phyloP scores from a whole-genome alignment of 2,113 vertebrate species.

The Sceloporus undulatus region DNA sequence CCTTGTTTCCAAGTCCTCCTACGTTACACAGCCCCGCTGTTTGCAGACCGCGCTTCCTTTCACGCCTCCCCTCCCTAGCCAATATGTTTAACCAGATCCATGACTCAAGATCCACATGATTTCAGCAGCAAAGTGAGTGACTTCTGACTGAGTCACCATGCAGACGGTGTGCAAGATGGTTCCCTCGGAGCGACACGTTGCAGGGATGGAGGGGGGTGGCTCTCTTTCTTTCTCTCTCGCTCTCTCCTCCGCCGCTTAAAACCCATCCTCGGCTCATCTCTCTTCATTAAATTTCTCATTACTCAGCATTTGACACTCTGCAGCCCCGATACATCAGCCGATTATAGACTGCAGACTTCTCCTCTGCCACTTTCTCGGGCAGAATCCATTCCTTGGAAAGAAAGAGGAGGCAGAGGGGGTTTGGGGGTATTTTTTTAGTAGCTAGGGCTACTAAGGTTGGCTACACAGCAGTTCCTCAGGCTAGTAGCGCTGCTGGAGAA shows the following conservation, averaged over 20 bases:
- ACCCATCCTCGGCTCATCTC: slow-evolving; percentile 13
- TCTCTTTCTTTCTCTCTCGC: not conserved
- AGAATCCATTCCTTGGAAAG: not conserved
- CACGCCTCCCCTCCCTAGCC: not conserved
- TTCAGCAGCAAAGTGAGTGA: slow-evolving; percentile 12
- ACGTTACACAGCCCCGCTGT: too few relatives aligned
- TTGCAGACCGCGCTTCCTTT: too few relatives aligned
- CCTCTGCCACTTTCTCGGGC: rapidly evolving
- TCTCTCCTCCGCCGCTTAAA: not conserved
- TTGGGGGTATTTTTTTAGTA: too few relatives aligned
- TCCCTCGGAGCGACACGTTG: too few relatives aligned
- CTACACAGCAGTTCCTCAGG: too few relatives aligned
- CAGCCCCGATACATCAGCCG: not conserved
- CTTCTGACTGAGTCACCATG: not conserved
- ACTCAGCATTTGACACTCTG: not conserved
- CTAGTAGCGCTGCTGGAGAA: not conserved
- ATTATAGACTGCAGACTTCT: not conserved
- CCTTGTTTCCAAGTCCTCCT: too few relatives aligned
- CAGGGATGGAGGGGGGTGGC: not conserved
- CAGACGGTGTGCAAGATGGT: not conserved
- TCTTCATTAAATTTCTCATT: slow-evolving; percentile 20
- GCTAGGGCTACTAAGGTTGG: not conserved
- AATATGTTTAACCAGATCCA: not conserved
- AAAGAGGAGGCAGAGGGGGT: not conserved
- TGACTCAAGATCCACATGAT: rapidly evolving